Evolutionary conservation across 2,113 vertebrate genomes (phyloP).

Genomic region (Petrocephalus zakoni): DNA sequence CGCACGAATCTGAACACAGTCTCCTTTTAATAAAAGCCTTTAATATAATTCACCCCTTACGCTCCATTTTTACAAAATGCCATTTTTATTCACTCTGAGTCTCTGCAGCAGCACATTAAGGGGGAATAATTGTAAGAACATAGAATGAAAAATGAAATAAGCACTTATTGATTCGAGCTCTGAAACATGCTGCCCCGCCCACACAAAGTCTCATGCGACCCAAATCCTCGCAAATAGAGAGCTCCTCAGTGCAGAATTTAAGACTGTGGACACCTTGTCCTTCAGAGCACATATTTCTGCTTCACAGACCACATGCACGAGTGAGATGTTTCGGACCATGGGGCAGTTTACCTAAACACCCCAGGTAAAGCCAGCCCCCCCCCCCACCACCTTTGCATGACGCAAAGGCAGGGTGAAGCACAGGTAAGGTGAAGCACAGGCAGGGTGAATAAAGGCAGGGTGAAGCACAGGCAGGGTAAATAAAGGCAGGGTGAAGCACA

Average conservation of each 20-base stretch:
- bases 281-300: not conserved
- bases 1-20: not conserved
- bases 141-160: conserved; percentile 5
- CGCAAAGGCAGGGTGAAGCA: not conserved
- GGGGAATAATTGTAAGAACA: conserved; percentile 6
- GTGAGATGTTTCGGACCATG: not conserved
- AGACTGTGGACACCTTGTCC: not conserved
- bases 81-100: not conserved
- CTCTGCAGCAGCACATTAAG: not conserved
- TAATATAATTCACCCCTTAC: not conserved
- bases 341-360: not conserved
- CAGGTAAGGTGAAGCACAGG: not conserved
- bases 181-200: not conserved
- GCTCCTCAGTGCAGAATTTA: not conserved
- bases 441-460: not conserved
- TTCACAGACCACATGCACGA: not conserved
- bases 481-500: not conserved
- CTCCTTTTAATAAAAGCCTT: not conserved
- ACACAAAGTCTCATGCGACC: not conserved
- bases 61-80: not conserved
- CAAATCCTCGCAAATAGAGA: not conserved
- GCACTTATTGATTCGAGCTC: not conserved
- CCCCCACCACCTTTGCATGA: too few relatives aligned
- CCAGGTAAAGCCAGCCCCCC: too few relatives aligned
- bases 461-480: not conserved